Conservation (phyloP, 1,140 invertebrate genomes). For the fruit fly (Drosophila melanogaster) region DNA sequence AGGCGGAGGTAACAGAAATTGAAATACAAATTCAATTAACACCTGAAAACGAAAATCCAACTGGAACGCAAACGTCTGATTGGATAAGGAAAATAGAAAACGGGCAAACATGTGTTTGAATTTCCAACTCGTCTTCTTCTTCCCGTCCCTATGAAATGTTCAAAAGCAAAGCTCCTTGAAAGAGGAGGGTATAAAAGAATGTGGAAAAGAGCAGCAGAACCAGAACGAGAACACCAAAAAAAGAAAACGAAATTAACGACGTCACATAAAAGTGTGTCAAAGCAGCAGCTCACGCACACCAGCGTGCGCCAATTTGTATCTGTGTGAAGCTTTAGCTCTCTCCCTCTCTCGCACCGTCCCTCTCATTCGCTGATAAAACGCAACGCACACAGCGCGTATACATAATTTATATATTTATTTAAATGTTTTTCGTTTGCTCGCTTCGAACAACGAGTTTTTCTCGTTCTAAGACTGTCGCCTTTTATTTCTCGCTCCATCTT, state of each 20-base stretch:
- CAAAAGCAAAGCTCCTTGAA: conserved; percentile 42
- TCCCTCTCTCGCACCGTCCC: conserved; percentile 12
- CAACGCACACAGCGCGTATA: conserved; percentile 74
- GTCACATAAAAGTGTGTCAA: conserved; percentile 84
- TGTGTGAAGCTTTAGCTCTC: conserved; percentile 60
- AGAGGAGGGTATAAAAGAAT: conserved; percentile 48
- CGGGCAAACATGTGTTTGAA: conserved; percentile 17
- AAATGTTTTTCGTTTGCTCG: conserved; percentile 68
- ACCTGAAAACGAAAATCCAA: conserved; percentile 45
- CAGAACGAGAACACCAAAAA: conserved; percentile 29
- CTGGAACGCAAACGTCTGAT: conserved; percentile 20
- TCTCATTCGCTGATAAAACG: conserved; percentile 60
- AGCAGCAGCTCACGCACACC: conserved; percentile 59
- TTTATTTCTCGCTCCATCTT: neutral
- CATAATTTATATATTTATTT: conserved; percentile 75
- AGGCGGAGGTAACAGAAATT: conserved; percentile 19
- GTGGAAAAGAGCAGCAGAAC: conserved; percentile 43
- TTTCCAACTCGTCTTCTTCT: neutral
- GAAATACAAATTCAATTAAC: conserved; percentile 76
- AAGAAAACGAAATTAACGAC: conserved; percentile 80
- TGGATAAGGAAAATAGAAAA: conserved; percentile 30
- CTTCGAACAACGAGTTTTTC: conserved; percentile 66
- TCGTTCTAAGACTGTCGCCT: conserved; percentile 40
- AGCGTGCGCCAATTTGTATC: neutral
- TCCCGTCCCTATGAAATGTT: neutral